Evolutionary conservation across 2,888 invertebrate species (phyloP).

Genomic region (Coleophora deauratella): DNA sequence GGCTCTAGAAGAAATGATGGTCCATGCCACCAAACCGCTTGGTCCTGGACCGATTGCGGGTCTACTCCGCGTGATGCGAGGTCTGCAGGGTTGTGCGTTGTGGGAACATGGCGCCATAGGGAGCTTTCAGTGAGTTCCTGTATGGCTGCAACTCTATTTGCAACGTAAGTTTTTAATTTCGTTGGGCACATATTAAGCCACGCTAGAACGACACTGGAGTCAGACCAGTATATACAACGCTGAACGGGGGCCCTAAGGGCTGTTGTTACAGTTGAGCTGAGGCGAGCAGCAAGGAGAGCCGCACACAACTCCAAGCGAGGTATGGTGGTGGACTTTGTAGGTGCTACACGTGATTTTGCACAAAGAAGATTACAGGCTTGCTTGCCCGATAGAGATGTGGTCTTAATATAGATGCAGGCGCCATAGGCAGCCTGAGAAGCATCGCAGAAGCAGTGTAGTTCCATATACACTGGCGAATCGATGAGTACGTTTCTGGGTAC

Average conservation of each 20-base stretch:
- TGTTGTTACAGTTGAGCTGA: not conserved
- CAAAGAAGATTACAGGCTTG: conserved; percentile 1
- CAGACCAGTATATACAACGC: not conserved
- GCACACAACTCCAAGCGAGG: conserved; percentile 16
- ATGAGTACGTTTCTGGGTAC: not conserved
- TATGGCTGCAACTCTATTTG: conserved; percentile 1
- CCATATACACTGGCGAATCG: not conserved
- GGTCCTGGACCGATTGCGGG: not conserved
- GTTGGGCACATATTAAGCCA: not conserved
- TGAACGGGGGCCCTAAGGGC: not conserved
- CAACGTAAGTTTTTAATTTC: conserved; percentile 1
- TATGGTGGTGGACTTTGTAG: conserved; percentile 10
- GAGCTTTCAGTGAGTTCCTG: not conserved
- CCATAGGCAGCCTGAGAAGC: conserved; percentile 5
- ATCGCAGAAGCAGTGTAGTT: conserved; percentile 12
- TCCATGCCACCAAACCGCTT: not conserved
- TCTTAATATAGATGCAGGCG: conserved; percentile 4
- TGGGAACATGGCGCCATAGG: conserved; percentile 1
- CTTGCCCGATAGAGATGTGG: not conserved
- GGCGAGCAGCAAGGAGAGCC: too few relatives aligned
- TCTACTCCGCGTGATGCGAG: not conserved
- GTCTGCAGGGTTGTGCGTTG: conserved; percentile 2
- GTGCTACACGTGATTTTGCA: conserved; percentile 8
- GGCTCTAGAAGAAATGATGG: not conserved
- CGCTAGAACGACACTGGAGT: conserved; percentile 1